Evolutionary conservation across 2,888 invertebrate genomes (phyloP).

Genomic region (Xestoiulus laeticollis): DNA sequence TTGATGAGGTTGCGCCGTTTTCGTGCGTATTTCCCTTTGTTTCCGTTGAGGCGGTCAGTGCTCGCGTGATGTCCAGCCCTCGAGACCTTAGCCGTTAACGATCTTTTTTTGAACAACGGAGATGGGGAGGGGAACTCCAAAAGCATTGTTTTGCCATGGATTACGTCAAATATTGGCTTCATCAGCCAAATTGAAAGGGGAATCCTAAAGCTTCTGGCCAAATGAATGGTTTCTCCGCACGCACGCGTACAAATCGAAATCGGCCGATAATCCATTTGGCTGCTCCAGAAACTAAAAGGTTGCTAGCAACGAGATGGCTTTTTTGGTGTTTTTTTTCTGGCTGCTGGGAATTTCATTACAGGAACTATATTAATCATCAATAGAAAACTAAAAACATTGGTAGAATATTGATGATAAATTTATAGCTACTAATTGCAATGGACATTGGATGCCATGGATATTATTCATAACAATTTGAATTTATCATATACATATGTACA

Average conservation of each 20-base stretch:
- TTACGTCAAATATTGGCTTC: constrained; percentile 29
- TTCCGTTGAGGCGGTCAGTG: not conserved
- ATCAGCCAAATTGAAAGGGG: constrained; percentile 23
- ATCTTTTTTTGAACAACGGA: not conserved
- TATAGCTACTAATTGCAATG: no score
- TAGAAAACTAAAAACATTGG: no score
- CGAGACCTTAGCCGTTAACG: not conserved
- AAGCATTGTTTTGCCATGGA: constrained; percentile 9
- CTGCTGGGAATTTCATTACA: not conserved
- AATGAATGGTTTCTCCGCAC: not conserved
- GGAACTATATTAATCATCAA: no score
- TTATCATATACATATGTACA: no score
- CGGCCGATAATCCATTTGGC: constrained; percentile 17
- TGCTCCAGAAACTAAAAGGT: not conserved
- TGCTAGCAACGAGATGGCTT: no score
- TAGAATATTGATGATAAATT: no score
- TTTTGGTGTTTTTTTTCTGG: not conserved
- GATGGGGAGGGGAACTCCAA: not conserved
- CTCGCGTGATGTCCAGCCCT: constrained; percentile 23
- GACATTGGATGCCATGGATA: no score
- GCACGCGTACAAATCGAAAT: constrained; percentile 34
- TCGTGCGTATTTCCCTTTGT: constrained; percentile 2
- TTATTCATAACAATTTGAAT: no score
- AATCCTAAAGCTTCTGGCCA: not conserved
- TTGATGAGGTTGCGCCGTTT: constrained; percentile 17